Conservation (phyloP, 2,797 vertebrate species). For the Chelon labrosus region DNA sequence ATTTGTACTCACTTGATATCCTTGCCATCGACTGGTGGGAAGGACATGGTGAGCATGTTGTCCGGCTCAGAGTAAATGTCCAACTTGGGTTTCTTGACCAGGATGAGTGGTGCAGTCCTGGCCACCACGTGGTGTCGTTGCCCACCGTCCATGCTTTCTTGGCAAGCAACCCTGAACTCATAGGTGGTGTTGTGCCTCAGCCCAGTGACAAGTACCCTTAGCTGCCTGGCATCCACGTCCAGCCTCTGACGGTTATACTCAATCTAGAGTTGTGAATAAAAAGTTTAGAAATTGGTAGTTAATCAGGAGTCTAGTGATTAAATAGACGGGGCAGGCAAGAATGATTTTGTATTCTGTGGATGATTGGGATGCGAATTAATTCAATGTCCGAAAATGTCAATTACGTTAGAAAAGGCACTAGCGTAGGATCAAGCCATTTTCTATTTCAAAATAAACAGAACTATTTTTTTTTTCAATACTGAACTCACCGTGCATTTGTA, state of each 20-base stretch:
- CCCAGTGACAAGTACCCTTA: slow-evolving; percentile 91
- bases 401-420: neutral
- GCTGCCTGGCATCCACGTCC: slow-evolving; percentile 91
- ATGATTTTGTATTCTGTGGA: neutral
- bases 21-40: slow-evolving; percentile 87
- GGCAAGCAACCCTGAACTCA: slow-evolving; percentile 92
- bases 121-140: slow-evolving; percentile 91
- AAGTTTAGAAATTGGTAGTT: neutral
- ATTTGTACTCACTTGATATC: slow-evolving; percentile 89
- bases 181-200: slow-evolving; percentile 93
- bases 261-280: slow-evolving; percentile 83
- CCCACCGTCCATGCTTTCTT: slow-evolving; percentile 90
- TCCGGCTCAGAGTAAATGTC: slow-evolving; percentile 89
- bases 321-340: neutral
- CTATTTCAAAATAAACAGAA: neutral
- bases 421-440: neutral
- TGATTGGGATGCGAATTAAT: neutral
- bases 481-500: slow-evolving; percentile 90
- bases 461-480: neutral
- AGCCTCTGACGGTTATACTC: slow-evolving; percentile 93
- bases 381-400: neutral
- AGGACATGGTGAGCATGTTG: slow-evolving; percentile 89
- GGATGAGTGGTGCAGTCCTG: slow-evolving; percentile 90
- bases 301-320: neutral
- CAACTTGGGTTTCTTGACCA: slow-evolving; percentile 90